A percentile compares a stretch with the other conserved stretches of the same genome.
These are phyloP conservation scores for Sparus aurata DNA, from an alignment of 2,797 vertebrate genomes.

Conservation along the genomic window DNA sequence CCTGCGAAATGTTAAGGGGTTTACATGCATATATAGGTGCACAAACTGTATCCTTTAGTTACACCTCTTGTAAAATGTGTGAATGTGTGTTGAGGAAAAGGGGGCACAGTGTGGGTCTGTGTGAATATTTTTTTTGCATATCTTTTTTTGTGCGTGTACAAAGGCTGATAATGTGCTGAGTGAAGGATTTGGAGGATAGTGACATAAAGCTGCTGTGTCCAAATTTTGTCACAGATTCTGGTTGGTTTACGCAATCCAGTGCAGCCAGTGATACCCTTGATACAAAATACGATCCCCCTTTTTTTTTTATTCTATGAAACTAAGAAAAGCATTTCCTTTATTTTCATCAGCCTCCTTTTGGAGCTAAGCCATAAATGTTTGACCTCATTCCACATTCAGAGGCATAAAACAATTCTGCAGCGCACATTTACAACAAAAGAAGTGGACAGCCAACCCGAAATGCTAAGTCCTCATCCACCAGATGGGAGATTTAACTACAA, in stretches of 20 bases:
- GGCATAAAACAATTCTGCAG: slow-evolving; percentile 41
- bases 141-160: slow-evolving; percentile 41
- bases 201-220: slow-evolving; percentile 53
- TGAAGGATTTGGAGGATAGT: slow-evolving; percentile 50
- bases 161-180: slow-evolving; percentile 65
- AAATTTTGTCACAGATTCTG: slow-evolving; percentile 52
- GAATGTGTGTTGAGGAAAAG: slow-evolving; percentile 9
- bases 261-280: slow-evolving; percentile 40
- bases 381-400: slow-evolving; percentile 41
- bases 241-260: slow-evolving; percentile 47
- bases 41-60: slow-evolving; percentile 24
- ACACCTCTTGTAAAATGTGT: slow-evolving; percentile 16
- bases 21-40: slow-evolving; percentile 1
- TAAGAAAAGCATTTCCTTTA: slow-evolving; percentile 15
- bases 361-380: slow-evolving; percentile 27
- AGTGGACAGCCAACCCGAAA: slow-evolving; percentile 38
- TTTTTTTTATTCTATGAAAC: slow-evolving; percentile 25
- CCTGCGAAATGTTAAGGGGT: neutral
- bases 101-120: slow-evolving; percentile 27
- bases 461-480: slow-evolving; percentile 55
- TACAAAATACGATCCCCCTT: slow-evolving; percentile 13
- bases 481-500: slow-evolving; percentile 68
- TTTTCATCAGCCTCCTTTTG: slow-evolving; percentile 45
- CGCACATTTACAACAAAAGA: slow-evolving; percentile 42
- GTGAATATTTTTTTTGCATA: slow-evolving; percentile 29